Conservation (phyloP, 2,888 invertebrate species). For the Temnothorax rugatulus region DNA sequence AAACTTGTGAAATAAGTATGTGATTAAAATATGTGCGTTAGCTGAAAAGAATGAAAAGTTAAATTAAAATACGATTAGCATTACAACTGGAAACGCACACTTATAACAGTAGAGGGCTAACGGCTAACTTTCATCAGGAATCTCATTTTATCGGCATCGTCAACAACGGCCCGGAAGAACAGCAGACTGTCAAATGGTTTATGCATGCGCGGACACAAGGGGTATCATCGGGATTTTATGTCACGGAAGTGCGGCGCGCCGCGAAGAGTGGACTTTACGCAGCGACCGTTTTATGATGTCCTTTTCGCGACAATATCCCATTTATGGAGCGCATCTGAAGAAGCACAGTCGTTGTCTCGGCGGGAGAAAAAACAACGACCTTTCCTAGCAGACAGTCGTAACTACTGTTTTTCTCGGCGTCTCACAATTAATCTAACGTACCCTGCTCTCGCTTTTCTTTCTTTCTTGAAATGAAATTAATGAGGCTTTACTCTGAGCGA, state of each 20-base stretch:
- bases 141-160: conserved; percentile 10
- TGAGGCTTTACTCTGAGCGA: conserved; percentile 1
- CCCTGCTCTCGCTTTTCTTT: neutral
- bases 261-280: conserved; percentile 43
- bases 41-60: neutral
- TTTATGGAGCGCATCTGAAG: conserved; percentile 55
- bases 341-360: conserved; percentile 19
- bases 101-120: neutral
- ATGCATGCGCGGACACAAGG: conserved; percentile 30
- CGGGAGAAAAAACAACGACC: neutral
- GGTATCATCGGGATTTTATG: conserved; percentile 39
- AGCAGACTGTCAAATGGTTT: conserved; percentile 33
- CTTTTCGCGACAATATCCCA: conserved; percentile 45
- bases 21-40: neutral
- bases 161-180: neutral
- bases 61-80: neutral
- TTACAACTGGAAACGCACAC: neutral
- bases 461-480: conserved; percentile 17
- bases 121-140: conserved; percentile 22
- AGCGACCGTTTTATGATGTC: conserved; percentile 49
- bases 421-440: conserved; percentile 33
- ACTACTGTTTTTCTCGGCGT: conserved; percentile 6
- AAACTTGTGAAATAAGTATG: neutral
- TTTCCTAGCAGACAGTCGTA: conserved; percentile 5
- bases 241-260: conserved; percentile 10